These are phyloP conservation scores for Urosaurus nigricauda DNA, from an alignment of 2,797 vertebrate species.

Conservation along the genomic window DNA sequence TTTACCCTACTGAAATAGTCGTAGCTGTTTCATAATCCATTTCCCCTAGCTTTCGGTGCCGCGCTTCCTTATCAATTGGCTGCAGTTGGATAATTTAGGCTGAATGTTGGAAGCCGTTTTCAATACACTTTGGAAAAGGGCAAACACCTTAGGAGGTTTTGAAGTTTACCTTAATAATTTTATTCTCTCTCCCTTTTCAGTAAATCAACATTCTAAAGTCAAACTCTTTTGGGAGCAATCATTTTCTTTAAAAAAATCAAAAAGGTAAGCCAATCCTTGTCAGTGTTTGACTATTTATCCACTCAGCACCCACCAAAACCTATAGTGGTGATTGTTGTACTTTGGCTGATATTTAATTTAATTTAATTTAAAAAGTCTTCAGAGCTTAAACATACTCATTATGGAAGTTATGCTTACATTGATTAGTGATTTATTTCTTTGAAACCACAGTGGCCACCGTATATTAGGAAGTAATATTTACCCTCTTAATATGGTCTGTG, in stretches of 20 bases:
- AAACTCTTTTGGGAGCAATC: constrained; percentile 36
- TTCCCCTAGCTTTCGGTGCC: constrained; percentile 45
- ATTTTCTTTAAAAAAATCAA: constrained; percentile 37
- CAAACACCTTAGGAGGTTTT: constrained; percentile 63
- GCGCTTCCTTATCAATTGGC: constrained; percentile 70
- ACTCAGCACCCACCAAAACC: not conserved
- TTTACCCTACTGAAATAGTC: constrained; percentile 46
- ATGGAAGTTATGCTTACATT: constrained; percentile 40
- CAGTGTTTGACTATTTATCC: constrained; percentile 40
- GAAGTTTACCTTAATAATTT: constrained; percentile 65
- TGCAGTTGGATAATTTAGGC: constrained; percentile 65
- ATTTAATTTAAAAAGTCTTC: constrained; percentile 37
- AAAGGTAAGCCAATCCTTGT: not conserved
- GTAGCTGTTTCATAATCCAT: constrained; percentile 53
- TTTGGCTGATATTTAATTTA: constrained; percentile 36
- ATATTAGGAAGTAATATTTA: constrained; percentile 22
- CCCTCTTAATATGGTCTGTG: too few relatives aligned
- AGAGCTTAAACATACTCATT: constrained; percentile 10
- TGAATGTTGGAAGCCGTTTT: constrained; percentile 61
- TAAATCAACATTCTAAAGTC: constrained; percentile 36
- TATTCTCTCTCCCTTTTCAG: constrained; percentile 53
- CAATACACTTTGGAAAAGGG: constrained; percentile 71
- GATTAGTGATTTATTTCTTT: constrained; percentile 38
- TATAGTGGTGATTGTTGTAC: constrained; percentile 31
- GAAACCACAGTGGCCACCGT: not conserved